phyloP scores from a whole-genome alignment of 2,797 vertebrate species.

The Alosa sapidissima region DNA sequence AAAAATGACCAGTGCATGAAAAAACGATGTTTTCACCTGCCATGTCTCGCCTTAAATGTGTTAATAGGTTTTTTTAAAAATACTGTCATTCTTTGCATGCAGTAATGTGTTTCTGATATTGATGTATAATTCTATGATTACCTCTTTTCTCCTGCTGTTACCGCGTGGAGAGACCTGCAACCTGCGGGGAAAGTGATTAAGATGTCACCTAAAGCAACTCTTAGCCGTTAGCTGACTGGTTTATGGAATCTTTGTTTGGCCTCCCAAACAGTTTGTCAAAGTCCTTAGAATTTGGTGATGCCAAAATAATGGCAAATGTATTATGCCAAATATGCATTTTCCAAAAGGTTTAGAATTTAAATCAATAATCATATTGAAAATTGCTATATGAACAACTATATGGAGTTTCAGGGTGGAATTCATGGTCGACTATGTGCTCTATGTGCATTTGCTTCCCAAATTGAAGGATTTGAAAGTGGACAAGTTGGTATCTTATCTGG shows the following conservation, averaged over 20 bases:
- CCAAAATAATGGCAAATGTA: too few relatives aligned
- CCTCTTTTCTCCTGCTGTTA: not conserved
- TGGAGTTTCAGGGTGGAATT: not conserved
- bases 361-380: not conserved
- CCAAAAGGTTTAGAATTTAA: too few relatives aligned
- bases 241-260: not conserved
- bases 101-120: conserved; percentile 1
- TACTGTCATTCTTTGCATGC: not conserved
- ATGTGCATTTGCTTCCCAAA: too few relatives aligned
- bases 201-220: not conserved
- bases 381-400: not conserved
- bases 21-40: too few relatives aligned
- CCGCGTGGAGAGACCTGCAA: not conserved
- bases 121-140: not conserved
- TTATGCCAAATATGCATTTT: too few relatives aligned
- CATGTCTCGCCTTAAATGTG: not conserved
- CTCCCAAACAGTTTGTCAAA: too few relatives aligned
- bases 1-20: too few relatives aligned
- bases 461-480: too few relatives aligned
- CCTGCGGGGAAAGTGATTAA: not conserved
- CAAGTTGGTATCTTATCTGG: too few relatives aligned
- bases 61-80: not conserved
- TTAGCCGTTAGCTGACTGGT: not conserved
- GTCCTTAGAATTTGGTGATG: too few relatives aligned
- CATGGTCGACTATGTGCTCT: too few relatives aligned